A percentile compares a stretch with the other conserved stretches of the same genome.
Evolutionary conservation across 2,797 vertebrate species (phyloP).

Genomic region (Babyrousa celebensis): DNA sequence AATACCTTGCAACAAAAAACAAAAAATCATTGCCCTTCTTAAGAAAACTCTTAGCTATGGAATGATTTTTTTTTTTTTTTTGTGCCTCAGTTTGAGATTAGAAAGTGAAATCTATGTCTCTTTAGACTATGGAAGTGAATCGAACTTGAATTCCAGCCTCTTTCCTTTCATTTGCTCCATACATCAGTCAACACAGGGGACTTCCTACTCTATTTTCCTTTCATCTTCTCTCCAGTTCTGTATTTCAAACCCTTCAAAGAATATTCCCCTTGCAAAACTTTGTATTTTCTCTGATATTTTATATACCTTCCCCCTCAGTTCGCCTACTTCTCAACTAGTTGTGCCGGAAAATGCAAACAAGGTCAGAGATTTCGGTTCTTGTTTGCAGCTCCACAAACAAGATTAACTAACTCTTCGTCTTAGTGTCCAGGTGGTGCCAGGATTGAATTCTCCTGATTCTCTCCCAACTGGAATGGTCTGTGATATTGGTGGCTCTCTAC

Average conservation of each 20-base stretch:
- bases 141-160: background rate
- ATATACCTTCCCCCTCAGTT: background rate
- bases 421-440: background rate
- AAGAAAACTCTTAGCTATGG: background rate
- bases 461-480: background rate
- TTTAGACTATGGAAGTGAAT: background rate
- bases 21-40: background rate
- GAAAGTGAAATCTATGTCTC: background rate
- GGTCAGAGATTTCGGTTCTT: background rate
- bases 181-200: background rate
- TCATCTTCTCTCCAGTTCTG: background rate
- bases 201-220: background rate
- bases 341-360: background rate
- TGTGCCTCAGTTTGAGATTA: background rate
- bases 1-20: background rate
- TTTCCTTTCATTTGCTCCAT: background rate
- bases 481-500: background rate
- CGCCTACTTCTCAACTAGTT: background rate
- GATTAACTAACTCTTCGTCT: background rate
- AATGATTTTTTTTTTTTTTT: background rate
- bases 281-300: background rate
- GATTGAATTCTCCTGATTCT: background rate
- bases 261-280: background rate
- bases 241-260: constrained; percentile 8
- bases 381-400: background rate